Conservation (phyloP, 2,113 vertebrate genomes). For the Brachypteracias leptosomus region DNA sequence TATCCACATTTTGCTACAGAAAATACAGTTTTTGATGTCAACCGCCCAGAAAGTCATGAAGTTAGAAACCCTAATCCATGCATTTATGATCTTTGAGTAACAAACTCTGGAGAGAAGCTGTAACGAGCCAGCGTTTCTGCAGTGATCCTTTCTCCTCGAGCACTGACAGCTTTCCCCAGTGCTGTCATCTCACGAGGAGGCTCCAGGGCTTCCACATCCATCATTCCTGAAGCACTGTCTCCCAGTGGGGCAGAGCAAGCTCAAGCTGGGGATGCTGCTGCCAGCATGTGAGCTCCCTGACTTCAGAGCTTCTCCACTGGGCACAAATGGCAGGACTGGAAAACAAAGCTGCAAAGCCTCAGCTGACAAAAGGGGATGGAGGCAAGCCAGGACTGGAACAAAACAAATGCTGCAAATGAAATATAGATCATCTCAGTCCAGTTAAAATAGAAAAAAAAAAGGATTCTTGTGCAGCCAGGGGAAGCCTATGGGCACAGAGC, state of each 20-base stretch:
- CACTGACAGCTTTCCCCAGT: constrained; percentile 9
- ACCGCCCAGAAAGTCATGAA: not conserved
- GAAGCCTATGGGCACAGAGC: not conserved
- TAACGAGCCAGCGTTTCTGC: not conserved
- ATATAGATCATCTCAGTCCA: not conserved
- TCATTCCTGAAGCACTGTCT: not conserved
- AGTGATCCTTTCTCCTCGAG: not conserved
- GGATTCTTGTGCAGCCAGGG: not conserved
- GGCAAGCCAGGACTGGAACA: not conserved
- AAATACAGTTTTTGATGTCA: not conserved
- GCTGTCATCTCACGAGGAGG: not conserved
- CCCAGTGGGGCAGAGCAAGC: not conserved
- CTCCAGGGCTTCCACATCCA: not conserved
- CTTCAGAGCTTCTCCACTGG: not conserved
- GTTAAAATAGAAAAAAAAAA: not conserved
- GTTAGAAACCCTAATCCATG: not conserved
- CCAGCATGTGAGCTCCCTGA: not conserved
- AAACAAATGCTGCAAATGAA: not conserved
- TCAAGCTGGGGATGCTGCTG: not conserved
- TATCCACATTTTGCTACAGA: not conserved
- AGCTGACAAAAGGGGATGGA: not conserved
- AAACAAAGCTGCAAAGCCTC: constrained; percentile 11
- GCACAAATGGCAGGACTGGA: not conserved
- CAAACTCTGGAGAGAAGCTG: not conserved
- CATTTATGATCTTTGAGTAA: not conserved